Percentiles rank a stretch among this genome's conserved stretches.
These are phyloP conservation scores for Centropus unirufus DNA, from an alignment of 2,113 vertebrate species.

Conservation along the genomic window DNA sequence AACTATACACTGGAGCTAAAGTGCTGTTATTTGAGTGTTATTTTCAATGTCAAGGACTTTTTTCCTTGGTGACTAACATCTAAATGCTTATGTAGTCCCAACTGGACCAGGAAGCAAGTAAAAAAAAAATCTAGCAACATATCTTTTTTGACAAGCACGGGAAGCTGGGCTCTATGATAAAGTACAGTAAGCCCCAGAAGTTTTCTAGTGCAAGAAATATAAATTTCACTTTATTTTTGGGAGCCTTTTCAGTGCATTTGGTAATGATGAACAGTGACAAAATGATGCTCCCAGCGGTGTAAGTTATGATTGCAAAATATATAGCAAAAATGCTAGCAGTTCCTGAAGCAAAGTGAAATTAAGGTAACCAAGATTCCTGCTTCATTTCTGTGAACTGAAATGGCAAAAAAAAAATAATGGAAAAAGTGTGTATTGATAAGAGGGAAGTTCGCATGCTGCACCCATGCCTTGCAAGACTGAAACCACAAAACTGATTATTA, in stretches of 20 bases:
- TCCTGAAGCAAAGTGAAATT: background rate
- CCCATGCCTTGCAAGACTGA: background rate
- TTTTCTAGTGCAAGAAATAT: background rate
- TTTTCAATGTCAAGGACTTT: background rate
- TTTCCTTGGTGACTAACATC: background rate
- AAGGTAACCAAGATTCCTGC: background rate
- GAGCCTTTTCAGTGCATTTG: background rate
- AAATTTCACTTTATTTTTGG: background rate
- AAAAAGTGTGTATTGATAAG: background rate
- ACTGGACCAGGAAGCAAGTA: background rate
- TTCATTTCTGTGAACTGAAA: background rate
- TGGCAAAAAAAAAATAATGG: background rate
- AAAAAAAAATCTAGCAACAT: background rate
- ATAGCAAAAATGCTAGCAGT: background rate
- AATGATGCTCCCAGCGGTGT: background rate
- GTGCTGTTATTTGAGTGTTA: background rate
- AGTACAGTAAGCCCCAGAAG: background rate
- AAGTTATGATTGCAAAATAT: background rate
- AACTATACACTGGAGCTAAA: background rate
- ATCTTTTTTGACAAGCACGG: background rate
- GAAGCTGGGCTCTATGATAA: background rate
- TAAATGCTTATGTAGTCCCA: background rate
- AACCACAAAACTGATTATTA: background rate
- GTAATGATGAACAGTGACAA: background rate
- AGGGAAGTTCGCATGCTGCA: background rate